Evolutionary conservation across 2,797 vertebrate species (phyloP), one percentile per base, ranked within the genome.

Genomic region (Galagoides demidoff): DNA sequence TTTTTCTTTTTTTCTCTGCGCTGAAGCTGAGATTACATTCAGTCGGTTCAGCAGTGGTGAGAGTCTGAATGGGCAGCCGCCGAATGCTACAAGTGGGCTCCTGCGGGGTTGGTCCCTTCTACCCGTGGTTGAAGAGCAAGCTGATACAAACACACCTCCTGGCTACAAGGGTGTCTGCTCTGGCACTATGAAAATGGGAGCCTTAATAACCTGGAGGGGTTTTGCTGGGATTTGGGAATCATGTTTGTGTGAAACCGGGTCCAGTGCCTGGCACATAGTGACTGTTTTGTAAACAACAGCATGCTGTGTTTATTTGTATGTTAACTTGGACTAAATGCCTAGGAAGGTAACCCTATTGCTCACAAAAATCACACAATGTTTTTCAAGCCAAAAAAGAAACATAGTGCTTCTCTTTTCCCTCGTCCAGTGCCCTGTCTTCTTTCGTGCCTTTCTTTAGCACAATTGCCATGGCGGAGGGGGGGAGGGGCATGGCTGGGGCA

Each of bases 391-490:
- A 39, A 49, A 49, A 78, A 1, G 43, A 34, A 23, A 37, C 45
- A 17, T 1, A 3, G 20, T 0, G 0, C 61, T 25, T 20, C 79
- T 45, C 55, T 76, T 19, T 17, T 34, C 17, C 34, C 37, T 43
- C 0, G 9, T 10, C 8, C 0, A 0, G 9, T 17, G 17, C 4
- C 0, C 4, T 2, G 3, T 17, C 23, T 2, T 37, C 23, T 11
- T 57, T 39, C 55, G 8, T 2, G 4, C 49, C 90, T 25, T 19
- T 11, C 2, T 9, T 37, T 29, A 6, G 39, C 39, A 0, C 14
- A 37, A 49, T 5, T 4, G 19, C 52, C 5, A 4, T 3, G 22
- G 16, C 4, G 39, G 39, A 7, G 39, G 39, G 39, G 39, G 1
- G 39, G 23, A 29, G 34, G 25, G 20, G 4, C 5, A 0, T 1